phyloP scores from a whole-genome alignment of 2,113 vertebrate species.

The Sorex fumeus region DNA sequence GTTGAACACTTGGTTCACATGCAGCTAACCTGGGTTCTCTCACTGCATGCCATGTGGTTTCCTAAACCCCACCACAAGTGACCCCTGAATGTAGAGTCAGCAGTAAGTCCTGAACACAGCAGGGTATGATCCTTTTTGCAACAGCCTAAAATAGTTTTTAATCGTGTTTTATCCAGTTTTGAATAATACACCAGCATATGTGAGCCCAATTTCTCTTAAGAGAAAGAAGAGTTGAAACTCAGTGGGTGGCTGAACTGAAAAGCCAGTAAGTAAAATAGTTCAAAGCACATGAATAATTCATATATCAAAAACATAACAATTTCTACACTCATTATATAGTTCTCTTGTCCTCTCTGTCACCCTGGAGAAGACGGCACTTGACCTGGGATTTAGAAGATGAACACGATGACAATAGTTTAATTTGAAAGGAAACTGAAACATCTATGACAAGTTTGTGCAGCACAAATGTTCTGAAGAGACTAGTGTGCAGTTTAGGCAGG shows the following conservation, averaged over 20 bases:
- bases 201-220: slow-evolving; percentile 54
- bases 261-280: background rate
- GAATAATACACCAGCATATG: slow-evolving; percentile 15
- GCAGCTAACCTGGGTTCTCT: no score
- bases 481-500: background rate
- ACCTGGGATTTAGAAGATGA: slow-evolving; percentile 8
- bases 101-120: no score
- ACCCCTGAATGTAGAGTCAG: no score
- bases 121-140: background rate
- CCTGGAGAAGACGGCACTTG: slow-evolving; percentile 37
- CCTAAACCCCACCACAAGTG: no score
- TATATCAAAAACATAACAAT: slow-evolving; percentile 24
- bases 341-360: background rate
- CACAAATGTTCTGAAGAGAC: background rate
- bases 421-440: slow-evolving; percentile 4
- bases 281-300: slow-evolving; percentile 63
- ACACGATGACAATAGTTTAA: slow-evolving; percentile 38
- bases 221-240: slow-evolving; percentile 57
- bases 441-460: background rate
- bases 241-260: slow-evolving; percentile 41
- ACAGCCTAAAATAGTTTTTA: background rate
- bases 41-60: no score
- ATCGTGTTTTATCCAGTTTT: slow-evolving; percentile 28
- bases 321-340: slow-evolving; percentile 45
- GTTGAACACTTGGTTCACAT: no score